These are phyloP conservation scores for Acipenser oxyrinchus DNA, from an alignment of 2,797 vertebrate genomes.

Conservation along the genomic window DNA sequence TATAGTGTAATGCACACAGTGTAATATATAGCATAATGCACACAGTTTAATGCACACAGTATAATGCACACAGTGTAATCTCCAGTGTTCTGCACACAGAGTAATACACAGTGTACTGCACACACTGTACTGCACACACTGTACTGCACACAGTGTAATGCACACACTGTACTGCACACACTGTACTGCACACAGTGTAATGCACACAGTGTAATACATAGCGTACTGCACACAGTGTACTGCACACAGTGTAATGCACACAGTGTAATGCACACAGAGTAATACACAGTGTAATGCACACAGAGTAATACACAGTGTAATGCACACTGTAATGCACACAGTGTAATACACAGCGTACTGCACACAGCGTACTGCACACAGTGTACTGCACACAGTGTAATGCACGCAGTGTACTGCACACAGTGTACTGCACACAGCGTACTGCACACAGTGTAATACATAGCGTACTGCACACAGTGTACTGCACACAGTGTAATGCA, in stretches of 20 bases:
- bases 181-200: neutral
- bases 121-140: neutral
- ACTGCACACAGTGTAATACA: neutral
- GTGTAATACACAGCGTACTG: neutral
- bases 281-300: neutral
- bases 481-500: neutral
- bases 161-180: no score
- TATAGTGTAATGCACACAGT: neutral
- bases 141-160: neutral
- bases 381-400: neutral
- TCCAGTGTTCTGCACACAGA: neutral
- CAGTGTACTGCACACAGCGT: neutral
- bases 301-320: neutral
- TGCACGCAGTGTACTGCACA: neutral
- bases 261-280: neutral
- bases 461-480: neutral
- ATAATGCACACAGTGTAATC: neutral
- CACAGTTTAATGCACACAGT: neutral
- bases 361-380: neutral
- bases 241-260: neutral
- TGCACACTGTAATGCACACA: neutral
- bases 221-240: neutral
- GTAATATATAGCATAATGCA: neutral
- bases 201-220: neutral
- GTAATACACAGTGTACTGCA: neutral